Evolutionary conservation across 2,888 invertebrate species (phyloP).

Genomic region (Lepetodrilus schrolli): DNA sequence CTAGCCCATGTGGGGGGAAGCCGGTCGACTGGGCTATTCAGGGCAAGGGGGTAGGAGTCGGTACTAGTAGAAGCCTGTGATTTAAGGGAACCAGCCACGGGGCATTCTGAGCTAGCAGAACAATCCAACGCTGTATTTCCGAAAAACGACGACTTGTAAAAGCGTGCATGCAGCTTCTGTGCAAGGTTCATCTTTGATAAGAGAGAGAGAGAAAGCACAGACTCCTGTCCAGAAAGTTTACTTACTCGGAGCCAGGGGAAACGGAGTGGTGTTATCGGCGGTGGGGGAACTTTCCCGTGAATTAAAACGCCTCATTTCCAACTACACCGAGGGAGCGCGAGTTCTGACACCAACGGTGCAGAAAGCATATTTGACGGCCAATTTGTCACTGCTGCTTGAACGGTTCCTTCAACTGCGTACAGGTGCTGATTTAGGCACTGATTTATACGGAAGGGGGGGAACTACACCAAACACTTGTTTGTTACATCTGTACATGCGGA

Average conservation of each 20-base stretch:
- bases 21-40: constrained; percentile 24
- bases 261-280: neutral
- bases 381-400: too few species aligned
- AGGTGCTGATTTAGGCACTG: neutral
- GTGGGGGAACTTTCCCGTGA: neutral
- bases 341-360: neutral
- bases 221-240: neutral
- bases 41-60: constrained; percentile 12
- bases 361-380: too few species aligned
- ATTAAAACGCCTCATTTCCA: neutral
- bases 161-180: neutral
- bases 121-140: too few species aligned
- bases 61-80: too few species aligned
- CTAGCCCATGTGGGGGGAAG: constrained; percentile 9
- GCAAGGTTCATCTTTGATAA: neutral
- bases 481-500: neutral
- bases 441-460: too few species aligned
- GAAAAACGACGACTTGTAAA: constrained; percentile 10
- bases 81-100: neutral
- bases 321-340: neutral
- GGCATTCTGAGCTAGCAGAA: neutral
- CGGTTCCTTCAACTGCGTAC: neutral
- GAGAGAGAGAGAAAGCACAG: too few species aligned
- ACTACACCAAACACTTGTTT: neutral
- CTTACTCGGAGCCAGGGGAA: neutral